phyloP scores from a whole-genome alignment of 2,797 vertebrate genomes.

The Potorous gilbertii region DNA sequence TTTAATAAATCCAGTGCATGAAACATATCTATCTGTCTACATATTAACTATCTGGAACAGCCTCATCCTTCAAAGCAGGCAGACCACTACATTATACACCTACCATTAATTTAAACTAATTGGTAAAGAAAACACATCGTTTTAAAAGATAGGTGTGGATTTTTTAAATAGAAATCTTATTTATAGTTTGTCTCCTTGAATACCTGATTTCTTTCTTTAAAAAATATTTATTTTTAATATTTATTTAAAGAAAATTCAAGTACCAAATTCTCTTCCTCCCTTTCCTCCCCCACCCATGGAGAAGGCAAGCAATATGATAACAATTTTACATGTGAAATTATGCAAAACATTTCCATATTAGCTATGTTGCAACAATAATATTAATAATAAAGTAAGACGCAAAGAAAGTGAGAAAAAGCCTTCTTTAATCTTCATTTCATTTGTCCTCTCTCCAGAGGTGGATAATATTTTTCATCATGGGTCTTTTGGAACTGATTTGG shows the following conservation, averaged over 20 bases:
- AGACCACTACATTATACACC: conserved; percentile 21
- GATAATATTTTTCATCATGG: not conserved
- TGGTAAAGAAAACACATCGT: conserved; percentile 22
- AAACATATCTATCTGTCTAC: conserved; percentile 36
- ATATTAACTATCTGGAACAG: conserved; percentile 43
- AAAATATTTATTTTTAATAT: not conserved
- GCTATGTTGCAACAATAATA: not conserved
- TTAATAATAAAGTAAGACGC: not conserved
- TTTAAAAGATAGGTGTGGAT: not conserved
- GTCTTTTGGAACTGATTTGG: not conserved
- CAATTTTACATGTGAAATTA: not conserved
- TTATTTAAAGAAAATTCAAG: not conserved
- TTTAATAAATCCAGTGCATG: conserved; percentile 42
- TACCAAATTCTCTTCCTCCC: not conserved
- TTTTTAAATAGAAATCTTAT: conserved; percentile 39
- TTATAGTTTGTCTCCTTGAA: conserved; percentile 40
- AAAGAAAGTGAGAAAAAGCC: not conserved
- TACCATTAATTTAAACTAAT: conserved; percentile 50
- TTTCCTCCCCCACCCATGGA: not conserved
- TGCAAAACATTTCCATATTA: not conserved
- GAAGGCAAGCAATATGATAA: not conserved
- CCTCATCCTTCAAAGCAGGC: not conserved
- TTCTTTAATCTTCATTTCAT: not conserved
- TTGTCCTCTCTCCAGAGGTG: not conserved
- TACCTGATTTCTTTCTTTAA: conserved; percentile 19